Conservation (phyloP, 2,113 vertebrate genomes). For the Peromyscus maniculatus region DNA sequence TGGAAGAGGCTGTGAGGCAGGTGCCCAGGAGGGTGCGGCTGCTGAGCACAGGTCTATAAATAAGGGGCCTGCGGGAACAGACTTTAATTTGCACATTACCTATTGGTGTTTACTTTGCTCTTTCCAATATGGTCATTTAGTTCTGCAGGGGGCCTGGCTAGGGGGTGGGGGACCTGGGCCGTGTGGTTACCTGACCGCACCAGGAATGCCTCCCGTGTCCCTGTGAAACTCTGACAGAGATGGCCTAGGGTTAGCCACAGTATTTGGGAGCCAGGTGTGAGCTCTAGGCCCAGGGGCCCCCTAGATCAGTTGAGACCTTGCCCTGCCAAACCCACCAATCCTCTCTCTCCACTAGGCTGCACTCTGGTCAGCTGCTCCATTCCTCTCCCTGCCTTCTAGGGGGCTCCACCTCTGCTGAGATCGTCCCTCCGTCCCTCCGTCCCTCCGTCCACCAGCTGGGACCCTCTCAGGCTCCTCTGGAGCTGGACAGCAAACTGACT, state of each 20-base stretch:
- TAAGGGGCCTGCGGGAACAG: constrained; percentile 78
- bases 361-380: rapidly evolving
- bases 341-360: neutral
- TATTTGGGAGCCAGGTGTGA: neutral
- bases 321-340: neutral
- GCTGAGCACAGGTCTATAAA: constrained; percentile 80
- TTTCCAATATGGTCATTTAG: constrained; percentile 84
- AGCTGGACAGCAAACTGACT: neutral
- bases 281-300: neutral
- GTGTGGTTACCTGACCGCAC: constrained; percentile 73
- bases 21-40: constrained; percentile 69
- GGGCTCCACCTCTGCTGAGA: neutral
- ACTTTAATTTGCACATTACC: constrained; percentile 84
- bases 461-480: neutral
- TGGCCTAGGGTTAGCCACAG: neutral
- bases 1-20: constrained; percentile 47
- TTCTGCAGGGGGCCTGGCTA: constrained; percentile 71
- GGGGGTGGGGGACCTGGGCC: constrained; percentile 13
- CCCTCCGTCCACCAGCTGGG: too few species aligned
- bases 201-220: constrained; percentile 34
- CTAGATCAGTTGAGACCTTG: neutral
- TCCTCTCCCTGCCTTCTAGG: rapidly evolving
- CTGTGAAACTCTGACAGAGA: neutral
- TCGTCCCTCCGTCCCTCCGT: neutral
- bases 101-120: constrained; percentile 85